Base-by-base conservation (phyloP, 2,797 vertebrate species). In the Ciconia nigra region DNA sequence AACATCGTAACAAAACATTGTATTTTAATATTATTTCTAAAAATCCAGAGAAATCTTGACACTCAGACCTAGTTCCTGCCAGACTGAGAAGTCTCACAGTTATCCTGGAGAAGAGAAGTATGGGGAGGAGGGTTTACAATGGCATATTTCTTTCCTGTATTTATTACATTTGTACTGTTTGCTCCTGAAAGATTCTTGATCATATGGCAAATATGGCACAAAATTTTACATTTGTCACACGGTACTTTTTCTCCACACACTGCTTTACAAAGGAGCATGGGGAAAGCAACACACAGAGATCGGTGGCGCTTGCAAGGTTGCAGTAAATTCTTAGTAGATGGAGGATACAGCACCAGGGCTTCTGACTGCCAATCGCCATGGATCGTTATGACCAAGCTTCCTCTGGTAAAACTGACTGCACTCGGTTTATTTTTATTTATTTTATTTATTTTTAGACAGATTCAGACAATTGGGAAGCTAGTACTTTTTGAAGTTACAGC, bases 1-100 rank as follows among this genome's bases (percentile, higher is more conserved):
- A 51, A 29, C n/a, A 17, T 11, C 0, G 0, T 54, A 66, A 83
- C n/a, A 47, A 21, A 70, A 74, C 10, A 24, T 2, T 15, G 20
- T 4, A 9, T 44, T 72, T 82, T 39, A 70, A 19, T 33, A 57
- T 25, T 39, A 47, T 24, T 77, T 66, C 35, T 57, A 73, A 80
- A 76, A 83, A 28, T 13, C 14, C 3, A 1, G n/a, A 79, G 37
- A 65, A 83, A 33, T 13, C 20, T 26, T 26, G 66, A 41, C 7
- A 12, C 4, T 44, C 37, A 6, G n/a, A 63, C 24, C 26, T 37
- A 24, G 37, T 51, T 74, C 57, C 65, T 67, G 59, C 39, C 66
- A 59, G 31, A 26, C 18, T 9, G 16, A 44, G 49, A 46, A 44
- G 20, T 47, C 37, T 55, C 54, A 21, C 17, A 11, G 7, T 47